Percentiles rank a stretch among this genome's conserved stretches.
Conservation (phyloP, 2,888 invertebrate species). For the Campoplex nolae region DNA sequence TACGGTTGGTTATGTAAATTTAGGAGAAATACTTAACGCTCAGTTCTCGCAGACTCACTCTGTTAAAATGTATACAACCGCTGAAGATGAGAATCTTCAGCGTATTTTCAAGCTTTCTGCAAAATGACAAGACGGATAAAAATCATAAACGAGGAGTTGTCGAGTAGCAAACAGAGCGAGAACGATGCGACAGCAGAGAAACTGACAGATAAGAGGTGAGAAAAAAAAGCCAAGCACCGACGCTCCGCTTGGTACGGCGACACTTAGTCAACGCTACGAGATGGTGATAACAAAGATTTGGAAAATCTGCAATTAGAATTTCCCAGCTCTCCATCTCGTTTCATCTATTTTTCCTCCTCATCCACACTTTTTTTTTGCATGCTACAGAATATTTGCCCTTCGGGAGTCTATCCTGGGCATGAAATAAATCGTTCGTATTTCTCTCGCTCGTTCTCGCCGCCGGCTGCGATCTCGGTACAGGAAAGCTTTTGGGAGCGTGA, state of each 20-base stretch:
- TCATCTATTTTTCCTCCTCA: not conserved
- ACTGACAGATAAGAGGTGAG: constrained; percentile 6
- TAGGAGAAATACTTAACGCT: not conserved
- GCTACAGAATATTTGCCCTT: constrained; percentile 28
- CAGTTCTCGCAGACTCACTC: not conserved
- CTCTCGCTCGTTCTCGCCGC: constrained; percentile 31
- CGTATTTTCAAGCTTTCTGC: not conserved
- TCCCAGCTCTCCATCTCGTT: constrained; percentile 37
- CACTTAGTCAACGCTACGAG: constrained; percentile 52
- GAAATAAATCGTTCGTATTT: constrained; percentile 30
- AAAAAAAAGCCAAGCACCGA: constrained; percentile 1
- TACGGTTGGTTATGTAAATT: not conserved
- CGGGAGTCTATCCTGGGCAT: constrained; percentile 23
- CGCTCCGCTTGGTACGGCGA: constrained; percentile 24
- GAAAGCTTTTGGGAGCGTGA: constrained; percentile 36
- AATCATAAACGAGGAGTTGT: constrained; percentile 27
- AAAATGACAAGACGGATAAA: not conserved
- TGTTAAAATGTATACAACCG: not conserved
- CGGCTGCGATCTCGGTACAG: constrained; percentile 54
- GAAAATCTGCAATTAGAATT: constrained; percentile 67
- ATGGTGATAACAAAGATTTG: constrained; percentile 47
- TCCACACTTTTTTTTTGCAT: not conserved
- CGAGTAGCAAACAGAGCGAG: constrained; percentile 12
- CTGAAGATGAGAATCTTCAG: not conserved
- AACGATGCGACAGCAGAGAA: constrained; percentile 9